These are phyloP conservation scores for Stegostoma tigrinum DNA, from an alignment of 2,113 vertebrate species.

Conservation along the genomic window DNA sequence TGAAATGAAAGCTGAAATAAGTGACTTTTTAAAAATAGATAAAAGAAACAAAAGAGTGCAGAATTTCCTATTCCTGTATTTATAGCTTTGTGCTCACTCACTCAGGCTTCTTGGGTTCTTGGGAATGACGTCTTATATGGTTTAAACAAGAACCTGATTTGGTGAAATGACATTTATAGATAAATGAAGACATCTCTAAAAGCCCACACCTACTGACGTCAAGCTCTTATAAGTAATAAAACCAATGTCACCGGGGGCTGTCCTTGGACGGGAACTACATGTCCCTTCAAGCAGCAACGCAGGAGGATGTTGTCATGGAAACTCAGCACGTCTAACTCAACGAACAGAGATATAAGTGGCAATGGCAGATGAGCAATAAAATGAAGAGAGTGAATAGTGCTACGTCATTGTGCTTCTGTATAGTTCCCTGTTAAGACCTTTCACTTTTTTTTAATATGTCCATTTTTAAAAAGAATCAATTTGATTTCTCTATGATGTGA, in stretches of 20 bases:
- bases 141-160: conserved; percentile 24
- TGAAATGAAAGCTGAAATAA: neutral
- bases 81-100: neutral
- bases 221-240: conserved; percentile 21
- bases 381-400: neutral
- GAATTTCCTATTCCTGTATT: neutral
- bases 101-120: neutral
- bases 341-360: neutral
- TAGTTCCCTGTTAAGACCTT: neutral
- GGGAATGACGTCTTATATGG: neutral
- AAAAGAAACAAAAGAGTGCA: neutral
- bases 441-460: neutral
- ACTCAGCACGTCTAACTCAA: conserved; percentile 11
- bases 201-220: conserved; percentile 23
- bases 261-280: neutral
- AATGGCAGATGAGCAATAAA: neutral
- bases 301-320: conserved; percentile 21
- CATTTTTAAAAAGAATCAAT: neutral
- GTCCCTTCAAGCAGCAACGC: neutral
- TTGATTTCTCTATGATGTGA: neutral
- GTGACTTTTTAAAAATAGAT: neutral
- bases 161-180: neutral
- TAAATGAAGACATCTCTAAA: conserved; percentile 1
- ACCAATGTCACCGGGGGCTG: neutral
- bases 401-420: neutral